phyloP scores from a whole-genome alignment of 2,113 vertebrate genomes.

The Toxotes jaculatrix region DNA sequence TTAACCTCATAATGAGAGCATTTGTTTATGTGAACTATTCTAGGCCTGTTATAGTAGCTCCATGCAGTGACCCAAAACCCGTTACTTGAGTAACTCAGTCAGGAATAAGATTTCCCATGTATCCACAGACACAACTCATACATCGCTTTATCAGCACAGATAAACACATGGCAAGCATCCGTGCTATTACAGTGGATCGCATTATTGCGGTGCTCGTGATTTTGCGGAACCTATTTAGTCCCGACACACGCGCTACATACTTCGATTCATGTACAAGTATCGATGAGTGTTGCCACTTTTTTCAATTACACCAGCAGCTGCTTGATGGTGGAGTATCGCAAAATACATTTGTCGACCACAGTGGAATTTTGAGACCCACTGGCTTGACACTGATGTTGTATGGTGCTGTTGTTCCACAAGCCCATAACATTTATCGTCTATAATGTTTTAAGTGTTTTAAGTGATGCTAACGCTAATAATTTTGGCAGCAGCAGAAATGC shows the following conservation, averaged over 20 bases:
- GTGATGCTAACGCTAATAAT: constrained; percentile 45
- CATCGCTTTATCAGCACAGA: constrained; percentile 23
- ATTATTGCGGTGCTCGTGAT: constrained; percentile 37
- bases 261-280: constrained; percentile 36
- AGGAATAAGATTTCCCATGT: constrained; percentile 6
- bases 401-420: constrained; percentile 31
- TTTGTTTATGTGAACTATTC: constrained; percentile 49
- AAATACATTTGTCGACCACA: constrained; percentile 53
- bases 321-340: constrained; percentile 44
- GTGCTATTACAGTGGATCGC: constrained; percentile 31
- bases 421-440: constrained; percentile 40
- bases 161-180: constrained; percentile 16
- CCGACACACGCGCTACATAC: constrained; percentile 2
- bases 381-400: constrained; percentile 34
- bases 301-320: constrained; percentile 60
- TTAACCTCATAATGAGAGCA: constrained; percentile 58
- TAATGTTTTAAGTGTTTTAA: constrained; percentile 40
- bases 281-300: constrained; percentile 50
- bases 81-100: background rate
- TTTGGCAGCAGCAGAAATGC: constrained; percentile 57
- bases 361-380: constrained; percentile 35
- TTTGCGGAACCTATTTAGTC: constrained; percentile 53
- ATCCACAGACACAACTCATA: background rate
- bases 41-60: constrained; percentile 18
- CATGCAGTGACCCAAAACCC: constrained; percentile 16